Base-by-base conservation (phyloP, 2,888 invertebrate genomes). In the Spialia ferax region DNA sequence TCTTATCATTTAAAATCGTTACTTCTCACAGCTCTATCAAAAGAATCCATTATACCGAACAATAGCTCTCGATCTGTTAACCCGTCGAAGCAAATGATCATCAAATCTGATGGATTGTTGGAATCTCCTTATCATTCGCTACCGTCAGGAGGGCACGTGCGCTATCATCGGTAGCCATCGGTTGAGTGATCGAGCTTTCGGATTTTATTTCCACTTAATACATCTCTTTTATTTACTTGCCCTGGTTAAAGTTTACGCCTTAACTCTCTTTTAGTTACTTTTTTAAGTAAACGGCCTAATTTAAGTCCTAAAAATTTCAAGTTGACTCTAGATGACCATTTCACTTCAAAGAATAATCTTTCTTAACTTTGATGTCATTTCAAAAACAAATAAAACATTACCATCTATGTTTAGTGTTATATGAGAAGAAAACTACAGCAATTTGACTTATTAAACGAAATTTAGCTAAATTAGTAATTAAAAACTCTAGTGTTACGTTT, bases 121-220 rank as follows among this genome's bases (percentile, higher is more conserved):
- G 29, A 60, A 60, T 26, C 15, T 26, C 13, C 38, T 45, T 55
- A 63, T 63, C 55, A 45, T 13, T 45, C n/a, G 32, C 48, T 18
- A 15, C 38, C 32, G 20, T 26, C 8, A 0, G n/a, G 23, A 23
- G 15, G 23, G 5, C 15, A 15, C 83, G 77, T 79, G 83, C 75
- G 73, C 74, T 82, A 82, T 81, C 83, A 69, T 61, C 73, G 59
- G 42, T 72, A 71, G 48, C 70, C 73, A 79, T 80, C 80, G 74
- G 74, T 62, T 15, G 70, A 64, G 66, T 71, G 69, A 73, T 70
- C 73, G 76, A 60, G 50, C 50, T 62, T 62, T 57, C 29, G 29
- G 10, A 48, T 64, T 56, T 56, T 56, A 56, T 48, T 15, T 56
- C 13, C 18, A 56, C 20, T 32, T 56, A 32, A 64, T 64, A 32